Evolutionary conservation across 2,888 invertebrate species (phyloP).

Genomic region (Drosophila kanekoi): DNA sequence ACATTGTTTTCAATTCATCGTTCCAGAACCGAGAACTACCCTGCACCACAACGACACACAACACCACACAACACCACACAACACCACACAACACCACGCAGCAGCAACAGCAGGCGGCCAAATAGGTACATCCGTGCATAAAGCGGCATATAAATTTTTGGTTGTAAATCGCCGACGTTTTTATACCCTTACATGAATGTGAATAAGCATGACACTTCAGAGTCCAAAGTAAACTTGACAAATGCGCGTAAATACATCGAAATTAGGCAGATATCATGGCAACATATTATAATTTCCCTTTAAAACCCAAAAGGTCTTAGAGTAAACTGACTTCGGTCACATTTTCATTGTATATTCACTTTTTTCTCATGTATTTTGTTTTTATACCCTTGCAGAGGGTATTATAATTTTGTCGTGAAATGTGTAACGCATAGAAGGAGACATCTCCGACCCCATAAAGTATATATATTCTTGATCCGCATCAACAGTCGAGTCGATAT

Average conservation of each 20-base stretch:
- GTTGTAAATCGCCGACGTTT: neutral
- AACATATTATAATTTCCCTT: neutral
- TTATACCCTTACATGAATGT: slow-evolving; percentile 4
- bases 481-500: too few species aligned
- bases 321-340: slow-evolving; percentile 15
- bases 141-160: neutral
- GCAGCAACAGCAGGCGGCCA: slow-evolving; percentile 37
- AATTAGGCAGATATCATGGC: neutral
- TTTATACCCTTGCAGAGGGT: too few species aligned
- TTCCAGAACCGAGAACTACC: slow-evolving; percentile 40
- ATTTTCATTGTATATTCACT: neutral
- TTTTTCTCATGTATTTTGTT: slow-evolving; percentile 38
- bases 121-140: slow-evolving; percentile 21
- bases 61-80: slow-evolving; percentile 5
- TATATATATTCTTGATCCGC: too few species aligned
- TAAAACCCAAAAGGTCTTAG: slow-evolving; percentile 1
- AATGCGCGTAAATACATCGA: neutral
- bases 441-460: too few species aligned
- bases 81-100: slow-evolving; percentile 4
- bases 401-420: too few species aligned
- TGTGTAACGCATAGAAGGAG: too few species aligned
- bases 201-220: too few species aligned
- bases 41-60: slow-evolving; percentile 16
- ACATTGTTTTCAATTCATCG: slow-evolving; percentile 46
- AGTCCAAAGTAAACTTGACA: too few species aligned